Percentiles rank a stretch among this genome's conserved stretches.
These are phyloP conservation scores for Cerceris ruficornis DNA, from an alignment of 2,888 invertebrate species.

Conservation along the genomic window DNA sequence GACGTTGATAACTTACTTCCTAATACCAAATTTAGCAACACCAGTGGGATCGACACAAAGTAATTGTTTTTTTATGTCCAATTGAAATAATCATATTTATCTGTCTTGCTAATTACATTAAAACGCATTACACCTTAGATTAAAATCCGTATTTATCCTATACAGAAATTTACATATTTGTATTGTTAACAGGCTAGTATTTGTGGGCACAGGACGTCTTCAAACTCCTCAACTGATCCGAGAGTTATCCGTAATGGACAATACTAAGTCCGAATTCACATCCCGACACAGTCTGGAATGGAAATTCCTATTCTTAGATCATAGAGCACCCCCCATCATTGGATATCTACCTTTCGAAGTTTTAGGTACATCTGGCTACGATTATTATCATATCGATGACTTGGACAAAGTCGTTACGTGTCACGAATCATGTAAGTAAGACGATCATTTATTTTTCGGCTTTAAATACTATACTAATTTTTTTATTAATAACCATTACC, in stretches of 20 bases:
- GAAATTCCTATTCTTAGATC: conserved; percentile 97
- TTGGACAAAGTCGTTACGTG: conserved; percentile 92
- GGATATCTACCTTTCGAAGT: conserved; percentile 97
- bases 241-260: conserved; percentile 92
- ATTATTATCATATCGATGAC: conserved; percentile 97
- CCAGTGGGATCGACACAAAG: conserved; percentile 71
- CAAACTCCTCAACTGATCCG: conserved; percentile 92
- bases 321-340: conserved; percentile 94
- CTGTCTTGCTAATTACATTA: no score
- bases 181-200: conserved; percentile 84
- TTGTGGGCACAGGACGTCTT: conserved; percentile 92
- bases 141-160: no score
- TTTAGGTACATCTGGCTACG: conserved; percentile 96
- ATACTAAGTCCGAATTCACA: conserved; percentile 91
- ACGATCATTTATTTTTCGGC: background rate
- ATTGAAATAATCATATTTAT: background rate
- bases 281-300: conserved; percentile 97
- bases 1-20: conserved; percentile 73
- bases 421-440: conserved; percentile 91
- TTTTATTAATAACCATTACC: no score
- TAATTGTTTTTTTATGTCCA: conserved; percentile 43
- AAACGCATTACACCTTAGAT: no score
- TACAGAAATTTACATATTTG: no score
- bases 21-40: conserved; percentile 63
- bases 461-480: no score